These are phyloP conservation scores for Tauraco erythrolophus DNA, from an alignment of 2,113 vertebrate genomes.

Conservation along the genomic window DNA sequence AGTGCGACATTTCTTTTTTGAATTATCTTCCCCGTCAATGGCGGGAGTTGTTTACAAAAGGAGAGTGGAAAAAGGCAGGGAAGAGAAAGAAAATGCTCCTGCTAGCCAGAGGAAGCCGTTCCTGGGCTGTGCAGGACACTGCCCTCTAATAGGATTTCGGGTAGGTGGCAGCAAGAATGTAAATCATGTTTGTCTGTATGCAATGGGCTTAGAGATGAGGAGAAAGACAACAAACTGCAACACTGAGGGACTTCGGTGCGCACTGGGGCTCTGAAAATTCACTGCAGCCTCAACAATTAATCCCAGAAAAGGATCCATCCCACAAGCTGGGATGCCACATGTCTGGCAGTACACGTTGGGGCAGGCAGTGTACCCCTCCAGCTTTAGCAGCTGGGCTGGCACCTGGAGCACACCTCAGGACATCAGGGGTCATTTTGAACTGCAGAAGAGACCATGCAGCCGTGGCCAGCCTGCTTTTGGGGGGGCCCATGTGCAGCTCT, in stretches of 20 bases:
- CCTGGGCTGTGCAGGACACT: not conserved
- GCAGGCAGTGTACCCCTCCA: fast-evolving
- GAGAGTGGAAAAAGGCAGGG: not conserved
- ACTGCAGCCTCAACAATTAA: not conserved
- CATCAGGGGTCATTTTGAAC: not conserved
- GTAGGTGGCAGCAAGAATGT: not conserved
- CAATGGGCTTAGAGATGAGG: not conserved
- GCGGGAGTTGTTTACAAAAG: not conserved
- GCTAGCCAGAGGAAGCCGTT: not conserved
- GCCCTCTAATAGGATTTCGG: not conserved
- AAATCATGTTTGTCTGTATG: not conserved
- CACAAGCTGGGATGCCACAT: too few relatives aligned
- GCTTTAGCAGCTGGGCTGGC: not conserved
- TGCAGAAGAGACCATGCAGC: not conserved
- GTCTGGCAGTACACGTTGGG: too few relatives aligned
- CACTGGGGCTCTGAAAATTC: not conserved
- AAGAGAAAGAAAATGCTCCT: slow-evolving; percentile 8
- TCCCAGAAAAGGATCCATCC: not conserved
- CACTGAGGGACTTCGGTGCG: fast-evolving
- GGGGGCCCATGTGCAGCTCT: not conserved
- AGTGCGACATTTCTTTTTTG: not conserved
- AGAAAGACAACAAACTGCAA: not conserved
- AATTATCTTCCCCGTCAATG: not conserved
- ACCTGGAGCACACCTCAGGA: not conserved
- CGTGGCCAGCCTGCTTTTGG: not conserved